Conservation (phyloP, 2,113 vertebrate species). For the Bos javanicus region DNA sequence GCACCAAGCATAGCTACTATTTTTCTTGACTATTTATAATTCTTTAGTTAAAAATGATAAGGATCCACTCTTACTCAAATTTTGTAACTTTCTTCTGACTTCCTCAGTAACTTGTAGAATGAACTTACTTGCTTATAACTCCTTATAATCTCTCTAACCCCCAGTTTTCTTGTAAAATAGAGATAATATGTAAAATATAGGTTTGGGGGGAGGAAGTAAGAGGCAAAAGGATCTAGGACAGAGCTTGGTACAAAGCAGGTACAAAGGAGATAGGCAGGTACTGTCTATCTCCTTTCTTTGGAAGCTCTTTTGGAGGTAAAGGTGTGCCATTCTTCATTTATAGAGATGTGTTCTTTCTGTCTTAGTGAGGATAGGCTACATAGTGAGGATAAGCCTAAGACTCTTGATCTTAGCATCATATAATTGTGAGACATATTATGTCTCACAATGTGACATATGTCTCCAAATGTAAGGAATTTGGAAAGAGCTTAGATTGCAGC, state of each 20-base stretch:
- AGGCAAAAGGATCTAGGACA: background rate
- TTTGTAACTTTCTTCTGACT: background rate
- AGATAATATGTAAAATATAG: background rate
- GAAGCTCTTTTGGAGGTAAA: background rate
- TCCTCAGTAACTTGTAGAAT: background rate
- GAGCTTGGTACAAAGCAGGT: background rate
- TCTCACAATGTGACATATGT: too few relatives aligned
- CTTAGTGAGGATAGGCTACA: background rate
- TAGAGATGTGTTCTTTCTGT: background rate
- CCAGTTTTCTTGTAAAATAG: background rate
- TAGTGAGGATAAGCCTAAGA: background rate
- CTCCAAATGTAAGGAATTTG: background rate
- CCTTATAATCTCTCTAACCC: background rate
- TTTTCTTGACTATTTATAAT: slow-evolving; percentile 29
- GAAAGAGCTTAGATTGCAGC: background rate
- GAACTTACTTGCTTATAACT: background rate
- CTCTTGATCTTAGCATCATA: background rate
- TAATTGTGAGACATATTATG: background rate
- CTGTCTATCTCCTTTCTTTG: background rate
- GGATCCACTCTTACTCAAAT: background rate
- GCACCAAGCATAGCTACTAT: background rate
- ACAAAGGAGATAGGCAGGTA: too few relatives aligned
- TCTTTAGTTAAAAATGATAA: background rate
- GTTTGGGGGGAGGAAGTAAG: background rate
- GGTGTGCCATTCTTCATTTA: background rate